Conservation (phyloP, 1,140 invertebrate genomes). For the Brachionus koreanus region DNA sequence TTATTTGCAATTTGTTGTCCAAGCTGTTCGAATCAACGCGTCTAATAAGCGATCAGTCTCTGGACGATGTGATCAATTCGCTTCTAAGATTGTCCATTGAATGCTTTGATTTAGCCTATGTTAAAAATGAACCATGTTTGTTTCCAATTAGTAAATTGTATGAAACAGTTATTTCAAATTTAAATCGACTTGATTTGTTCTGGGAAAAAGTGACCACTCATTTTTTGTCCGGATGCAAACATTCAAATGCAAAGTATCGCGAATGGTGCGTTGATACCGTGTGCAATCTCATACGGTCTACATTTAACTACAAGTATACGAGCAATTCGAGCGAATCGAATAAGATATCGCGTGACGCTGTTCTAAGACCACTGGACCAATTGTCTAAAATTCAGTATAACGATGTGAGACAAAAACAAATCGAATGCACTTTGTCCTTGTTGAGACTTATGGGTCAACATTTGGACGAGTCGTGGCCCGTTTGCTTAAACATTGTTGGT, state of each 20-base stretch:
- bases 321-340: neutral
- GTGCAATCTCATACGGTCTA: neutral
- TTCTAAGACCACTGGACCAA: constrained; percentile 81
- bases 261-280: constrained; percentile 32
- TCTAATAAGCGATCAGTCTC: constrained; percentile 83
- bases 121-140: constrained; percentile 88
- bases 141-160: constrained; percentile 95
- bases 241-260: neutral
- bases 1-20: constrained; percentile 41
- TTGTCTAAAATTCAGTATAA: constrained; percentile 79
- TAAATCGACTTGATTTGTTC: constrained; percentile 83
- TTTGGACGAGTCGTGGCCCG: constrained; percentile 85
- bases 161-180: constrained; percentile 90
- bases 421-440: constrained; percentile 87
- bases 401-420: constrained; percentile 86
- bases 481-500: constrained; percentile 52
- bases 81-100: constrained; percentile 91
- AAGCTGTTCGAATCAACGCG: constrained; percentile 42
- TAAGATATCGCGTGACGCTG: constrained; percentile 72
- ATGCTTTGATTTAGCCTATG: constrained; percentile 92
- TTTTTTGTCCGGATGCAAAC: constrained; percentile 57
- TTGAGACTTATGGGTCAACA: constrained; percentile 86
- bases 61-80: constrained; percentile 93
- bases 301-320: constrained; percentile 35
- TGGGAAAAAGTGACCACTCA: constrained; percentile 96